These are phyloP conservation scores for Bursaphelenchus okinawaensis DNA, from an alignment of 2,888 invertebrate species.

Conservation along the genomic window DNA sequence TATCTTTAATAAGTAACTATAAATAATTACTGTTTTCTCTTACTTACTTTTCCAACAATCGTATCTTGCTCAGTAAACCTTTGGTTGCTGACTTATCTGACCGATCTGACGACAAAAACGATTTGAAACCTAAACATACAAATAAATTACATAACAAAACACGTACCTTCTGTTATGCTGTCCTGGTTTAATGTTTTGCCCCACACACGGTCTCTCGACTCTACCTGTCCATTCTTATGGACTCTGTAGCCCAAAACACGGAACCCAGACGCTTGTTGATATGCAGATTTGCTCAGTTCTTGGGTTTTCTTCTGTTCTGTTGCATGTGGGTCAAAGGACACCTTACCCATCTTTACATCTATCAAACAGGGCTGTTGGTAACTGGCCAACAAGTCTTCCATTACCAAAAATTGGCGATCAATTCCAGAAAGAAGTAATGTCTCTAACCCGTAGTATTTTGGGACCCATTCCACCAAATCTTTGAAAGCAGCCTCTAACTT, in stretches of 20 bases:
- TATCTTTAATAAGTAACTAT: no score
- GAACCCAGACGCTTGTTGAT: slow-evolving; percentile 44
- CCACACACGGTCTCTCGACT: slow-evolving; percentile 21
- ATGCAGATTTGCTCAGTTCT: slow-evolving; percentile 44
- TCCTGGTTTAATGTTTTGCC: slow-evolving; percentile 21
- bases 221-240: slow-evolving; percentile 6
- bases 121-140: not conserved
- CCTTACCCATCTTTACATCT: slow-evolving; percentile 47
- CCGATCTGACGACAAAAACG: not conserved
- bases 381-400: slow-evolving; percentile 34
- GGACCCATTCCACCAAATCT: slow-evolving; percentile 4
- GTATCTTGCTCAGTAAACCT: not conserved
- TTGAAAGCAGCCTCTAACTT: not conserved
- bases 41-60: not conserved
- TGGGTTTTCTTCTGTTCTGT: slow-evolving; percentile 34
- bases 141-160: no score
- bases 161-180: slow-evolving; percentile 6
- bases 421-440: slow-evolving; percentile 35
- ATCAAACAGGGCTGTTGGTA: slow-evolving; percentile 27
- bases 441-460: slow-evolving; percentile 27
- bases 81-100: not conserved
- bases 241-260: slow-evolving; percentile 54
- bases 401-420: slow-evolving; percentile 36
- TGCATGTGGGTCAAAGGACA: slow-evolving; percentile 51
- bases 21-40: not conserved